Evolutionary conservation across 2,113 vertebrate genomes (phyloP), one percentile per base, ranked within the genome.

Genomic region (Melanocharis versteri): DNA sequence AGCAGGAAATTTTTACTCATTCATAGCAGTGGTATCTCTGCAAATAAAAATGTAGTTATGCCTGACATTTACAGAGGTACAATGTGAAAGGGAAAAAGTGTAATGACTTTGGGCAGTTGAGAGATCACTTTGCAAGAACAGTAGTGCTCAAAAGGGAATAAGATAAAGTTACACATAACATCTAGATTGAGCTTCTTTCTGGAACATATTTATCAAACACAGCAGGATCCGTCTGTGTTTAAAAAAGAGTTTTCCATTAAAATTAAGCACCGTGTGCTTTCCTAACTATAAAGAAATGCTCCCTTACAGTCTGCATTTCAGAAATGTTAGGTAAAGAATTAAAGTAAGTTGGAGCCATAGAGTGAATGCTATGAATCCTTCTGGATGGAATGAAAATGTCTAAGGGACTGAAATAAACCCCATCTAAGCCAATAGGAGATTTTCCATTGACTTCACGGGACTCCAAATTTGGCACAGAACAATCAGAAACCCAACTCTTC

Each of bases 21-120:
- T 98, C 98, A 98, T 98, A 97, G 97, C 97, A 85, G 97, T 94
- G 94, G 98, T 98, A 98, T 98, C 98, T 98, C 98, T 98, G 98
- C 98, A 99, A 99, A 99, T 99, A 99, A 98, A 98, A 99, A 99
- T 98, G 98, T 98, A 98, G 98, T 99, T 98, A 98, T 98, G 97
- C 97, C 98, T 98, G 98, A 99, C 99, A 99, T 99, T 99, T 99
- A 98, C 98, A 98, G 98, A 98, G 98, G 98, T 98, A 97, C 97
- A 93, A 97, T 97, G 97, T 95, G 98, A 98, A 98, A 98, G 97
- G 98, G 98, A 98, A 97, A 97, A 98, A 97, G 97, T 97, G 97
- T 99, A 98, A 99, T 99, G 98, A 98, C 98, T 98, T 97, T 97
- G 98, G 98, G 98, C 98, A 98, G 98, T 95, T 96, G 98, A 97